Evolutionary conservation across 2,888 invertebrate species (phyloP).

Genomic region (Anorthoa munda): DNA sequence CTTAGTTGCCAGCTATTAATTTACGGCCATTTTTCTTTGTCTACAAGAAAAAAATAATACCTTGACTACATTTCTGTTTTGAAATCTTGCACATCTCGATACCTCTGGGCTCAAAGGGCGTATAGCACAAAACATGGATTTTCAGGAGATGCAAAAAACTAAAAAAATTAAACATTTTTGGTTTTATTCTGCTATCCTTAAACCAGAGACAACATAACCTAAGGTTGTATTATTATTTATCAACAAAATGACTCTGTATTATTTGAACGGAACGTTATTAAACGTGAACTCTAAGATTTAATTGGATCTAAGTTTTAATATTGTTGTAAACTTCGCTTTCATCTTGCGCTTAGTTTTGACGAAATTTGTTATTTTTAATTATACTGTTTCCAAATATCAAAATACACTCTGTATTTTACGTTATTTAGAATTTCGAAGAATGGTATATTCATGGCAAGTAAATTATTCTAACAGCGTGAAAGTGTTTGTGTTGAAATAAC

Average conservation of each 20-base stretch:
- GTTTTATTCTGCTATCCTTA: neutral
- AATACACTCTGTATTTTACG: slow-evolving; percentile 12
- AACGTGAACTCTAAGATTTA: slow-evolving; percentile 17
- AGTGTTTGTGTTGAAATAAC: neutral
- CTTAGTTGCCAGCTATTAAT: slow-evolving; percentile 32
- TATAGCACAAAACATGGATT: too few relatives aligned
- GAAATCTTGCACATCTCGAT: neutral
- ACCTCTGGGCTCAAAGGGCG: too few relatives aligned
- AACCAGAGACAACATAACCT: neutral
- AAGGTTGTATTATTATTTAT: slow-evolving; percentile 10
- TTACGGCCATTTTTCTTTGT: slow-evolving; percentile 20
- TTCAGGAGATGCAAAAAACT: too few relatives aligned
- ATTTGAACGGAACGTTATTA: slow-evolving; percentile 17
- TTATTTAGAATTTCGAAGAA: neutral
- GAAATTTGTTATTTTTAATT: slow-evolving; percentile 51
- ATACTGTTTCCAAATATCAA: slow-evolving; percentile 16
- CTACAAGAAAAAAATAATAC: slow-evolving; percentile 9
- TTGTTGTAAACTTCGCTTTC: slow-evolving; percentile 29
- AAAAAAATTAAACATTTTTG: too few relatives aligned
- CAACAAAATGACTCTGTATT: slow-evolving; percentile 3
- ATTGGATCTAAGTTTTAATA: slow-evolving; percentile 45
- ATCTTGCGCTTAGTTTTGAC: slow-evolving; percentile 21
- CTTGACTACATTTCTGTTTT: neutral
- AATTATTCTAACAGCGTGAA: neutral
- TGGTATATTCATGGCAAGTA: neutral